Base-by-base conservation (phyloP, 2,888 invertebrate species). In the Bombyx huttoni region DNA sequence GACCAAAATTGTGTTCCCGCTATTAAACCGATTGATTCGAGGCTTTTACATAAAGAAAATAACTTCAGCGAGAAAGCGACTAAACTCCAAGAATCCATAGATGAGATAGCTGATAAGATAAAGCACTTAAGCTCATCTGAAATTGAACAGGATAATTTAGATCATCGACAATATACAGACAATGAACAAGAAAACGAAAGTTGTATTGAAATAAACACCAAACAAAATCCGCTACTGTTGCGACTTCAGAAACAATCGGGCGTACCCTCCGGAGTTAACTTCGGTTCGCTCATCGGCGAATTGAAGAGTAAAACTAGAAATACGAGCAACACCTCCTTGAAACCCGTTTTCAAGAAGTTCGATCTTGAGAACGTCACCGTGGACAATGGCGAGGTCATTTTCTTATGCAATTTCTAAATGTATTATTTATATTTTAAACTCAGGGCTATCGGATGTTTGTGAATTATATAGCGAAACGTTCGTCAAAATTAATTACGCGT, bases 271-370 rank as follows among this genome's bases (percentile, higher is more conserved):
- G 81, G 81, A 34, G 64, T 87, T 9, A 84, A 84, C 60, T 88
- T 87, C 54, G 86, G 87, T 51, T 87, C 86, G 34, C 79, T 88
- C 14, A 87, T 88, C 52, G 88, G 88, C 46, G 88, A 88, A 59
- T 63, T 88, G 55, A 87, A 81, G 61, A 77, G 70, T 55, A 87
- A 83, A 70, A 87, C 88, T 1, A 78, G 72, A 54, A 82, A 82
- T 56, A 68, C 70, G 8, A 68, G 66, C 54, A 79, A 75, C 53
- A 81, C 80, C 9, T 77, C 76, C 49, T 63, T 85, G 24, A 87
- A 86, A 62, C 87, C 88, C 2, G 87, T 88, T 49, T 87, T 88
- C 61, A 83, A 75, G 68, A 87, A 87, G 60, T 86, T 87, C 54
- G 84, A 84, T 55, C 56, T 68, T 40, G 83, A 80, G 58, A 58